Conservation (phyloP, 2,113 vertebrate genomes). For the Nannospalax galili region DNA sequence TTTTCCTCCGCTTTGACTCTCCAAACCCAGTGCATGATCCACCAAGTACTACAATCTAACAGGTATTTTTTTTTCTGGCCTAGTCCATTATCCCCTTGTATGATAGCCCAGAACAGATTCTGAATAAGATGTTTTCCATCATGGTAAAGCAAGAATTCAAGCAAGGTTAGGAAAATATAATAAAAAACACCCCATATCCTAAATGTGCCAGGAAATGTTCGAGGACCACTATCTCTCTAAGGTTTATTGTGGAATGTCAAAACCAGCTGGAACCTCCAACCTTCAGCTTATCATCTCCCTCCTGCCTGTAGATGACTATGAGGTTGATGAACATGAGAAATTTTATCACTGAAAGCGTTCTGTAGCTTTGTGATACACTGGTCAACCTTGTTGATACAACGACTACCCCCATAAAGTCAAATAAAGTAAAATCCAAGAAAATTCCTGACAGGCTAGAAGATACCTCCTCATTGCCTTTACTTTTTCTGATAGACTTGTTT, state of each 20-base stretch:
- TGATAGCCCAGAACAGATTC: background rate
- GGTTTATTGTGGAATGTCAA: background rate
- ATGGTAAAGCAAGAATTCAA: background rate
- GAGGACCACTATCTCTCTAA: background rate
- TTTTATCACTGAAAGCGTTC: background rate
- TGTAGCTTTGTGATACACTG: background rate
- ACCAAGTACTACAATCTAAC: background rate
- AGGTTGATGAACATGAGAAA: background rate
- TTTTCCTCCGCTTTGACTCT: background rate
- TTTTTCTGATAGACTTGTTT: background rate
- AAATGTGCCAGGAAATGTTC: background rate
- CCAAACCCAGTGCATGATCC: background rate
- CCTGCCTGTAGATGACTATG: background rate
- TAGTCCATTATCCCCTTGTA: background rate
- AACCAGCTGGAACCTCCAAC: background rate
- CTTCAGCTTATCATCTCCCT: background rate
- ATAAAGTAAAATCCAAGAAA: background rate
- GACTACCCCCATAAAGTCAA: background rate
- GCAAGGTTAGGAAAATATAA: background rate
- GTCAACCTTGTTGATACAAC: background rate
- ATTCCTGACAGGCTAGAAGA: background rate
- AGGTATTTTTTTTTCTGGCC: background rate
- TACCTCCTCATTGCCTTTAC: background rate
- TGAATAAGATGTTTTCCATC: background rate
- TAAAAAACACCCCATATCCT: background rate